Percentiles rank a stretch among this genome's conserved stretches.
phyloP scores from a whole-genome alignment of 2,113 vertebrate species.

The Lipophrys pholis region DNA sequence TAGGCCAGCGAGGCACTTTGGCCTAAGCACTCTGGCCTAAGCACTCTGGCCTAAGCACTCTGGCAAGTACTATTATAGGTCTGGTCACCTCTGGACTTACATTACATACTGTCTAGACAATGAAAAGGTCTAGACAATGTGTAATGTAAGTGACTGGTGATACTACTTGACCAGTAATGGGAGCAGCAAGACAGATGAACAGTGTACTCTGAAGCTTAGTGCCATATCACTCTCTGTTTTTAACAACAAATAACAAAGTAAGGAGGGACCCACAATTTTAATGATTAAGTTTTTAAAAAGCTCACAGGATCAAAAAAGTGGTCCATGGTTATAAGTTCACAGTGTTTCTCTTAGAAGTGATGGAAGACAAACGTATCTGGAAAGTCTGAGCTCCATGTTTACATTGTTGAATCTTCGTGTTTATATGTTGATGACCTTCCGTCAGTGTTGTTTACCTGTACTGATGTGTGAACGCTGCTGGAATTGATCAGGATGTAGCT shows the following conservation, averaged over 20 bases:
- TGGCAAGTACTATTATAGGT: background rate
- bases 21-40: background rate
- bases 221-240: constrained; percentile 10
- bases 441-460: background rate
- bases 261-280: too few relatives aligned
- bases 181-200: constrained; percentile 50
- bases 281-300: background rate
- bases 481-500: background rate
- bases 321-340: background rate
- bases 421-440: background rate
- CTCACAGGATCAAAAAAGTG: background rate
- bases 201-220: constrained; percentile 12
- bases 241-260: background rate
- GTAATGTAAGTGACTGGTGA: constrained; percentile 51
- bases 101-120: constrained; percentile 42
- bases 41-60: background rate
- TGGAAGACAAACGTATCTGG: background rate
- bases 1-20: too few relatives aligned
- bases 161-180: constrained; percentile 54
- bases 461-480: background rate
- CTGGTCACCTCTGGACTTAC: background rate
- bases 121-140: constrained; percentile 52
- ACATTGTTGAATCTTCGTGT: background rate
- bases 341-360: background rate
- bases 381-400: background rate